Percentiles rank a stretch among this genome's conserved stretches.
Evolutionary conservation across 1,140 invertebrate species (phyloP).

Genomic region (Polypedilum vanderplanki): DNA sequence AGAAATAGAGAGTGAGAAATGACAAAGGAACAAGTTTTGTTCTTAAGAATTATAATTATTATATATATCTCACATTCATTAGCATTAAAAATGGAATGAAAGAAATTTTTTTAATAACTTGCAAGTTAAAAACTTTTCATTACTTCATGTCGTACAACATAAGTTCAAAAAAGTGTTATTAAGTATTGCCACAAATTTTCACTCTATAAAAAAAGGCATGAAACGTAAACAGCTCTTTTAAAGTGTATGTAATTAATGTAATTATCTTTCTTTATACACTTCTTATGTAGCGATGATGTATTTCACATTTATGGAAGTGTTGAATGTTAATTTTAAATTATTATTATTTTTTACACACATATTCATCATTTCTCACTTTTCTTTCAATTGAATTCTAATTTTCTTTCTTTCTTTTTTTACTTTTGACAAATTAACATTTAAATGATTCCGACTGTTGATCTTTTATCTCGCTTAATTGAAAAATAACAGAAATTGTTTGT

Average conservation of each 20-base stretch:
- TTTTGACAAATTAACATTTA: conserved; percentile 28
- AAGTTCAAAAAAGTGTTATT: conserved; percentile 18
- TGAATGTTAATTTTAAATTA: conserved; percentile 15
- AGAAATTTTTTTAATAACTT: not conserved
- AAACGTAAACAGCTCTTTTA: not conserved
- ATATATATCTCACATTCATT: not conserved
- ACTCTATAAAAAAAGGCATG: not conserved
- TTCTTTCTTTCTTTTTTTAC: not conserved
- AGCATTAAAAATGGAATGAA: not conserved
- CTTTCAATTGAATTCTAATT: conserved; percentile 14
- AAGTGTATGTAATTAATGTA: conserved; percentile 19
- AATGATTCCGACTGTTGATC: not conserved
- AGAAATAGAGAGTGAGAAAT: not conserved
- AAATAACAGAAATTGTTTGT: conserved; percentile 20
- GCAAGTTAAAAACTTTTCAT: conserved; percentile 6
- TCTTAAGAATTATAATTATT: conserved; percentile 14
- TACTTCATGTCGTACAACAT: conserved; percentile 15
- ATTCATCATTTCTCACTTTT: not conserved
- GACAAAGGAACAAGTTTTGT: conserved; percentile 13
- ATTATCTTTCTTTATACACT: not conserved
- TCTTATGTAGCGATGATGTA: conserved; percentile 10
- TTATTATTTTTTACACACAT: not conserved
- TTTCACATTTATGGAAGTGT: not conserved
- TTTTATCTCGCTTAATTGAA: conserved; percentile 22
- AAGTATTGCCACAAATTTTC: conserved; percentile 10